Evolutionary conservation across 1,140 invertebrate genomes (phyloP), one percentile per base, ranked within the genome.

Genomic region (Coelopa frigida): DNA sequence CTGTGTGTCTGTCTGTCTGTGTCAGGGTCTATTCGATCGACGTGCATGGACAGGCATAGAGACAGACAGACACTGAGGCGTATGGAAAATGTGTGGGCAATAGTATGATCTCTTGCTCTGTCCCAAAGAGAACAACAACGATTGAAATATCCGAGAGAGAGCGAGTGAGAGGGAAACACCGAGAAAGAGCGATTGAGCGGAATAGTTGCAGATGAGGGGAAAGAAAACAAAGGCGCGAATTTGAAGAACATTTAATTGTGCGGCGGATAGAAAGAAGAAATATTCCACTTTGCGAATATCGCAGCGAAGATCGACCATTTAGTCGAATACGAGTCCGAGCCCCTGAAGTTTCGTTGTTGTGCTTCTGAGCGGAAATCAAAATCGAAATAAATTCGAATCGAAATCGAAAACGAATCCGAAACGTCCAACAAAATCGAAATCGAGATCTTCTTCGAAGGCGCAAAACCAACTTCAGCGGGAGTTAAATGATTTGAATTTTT

Each of bases 261-360:
- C 8, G 27, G 27, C 8, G 8, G 27, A 29, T 29, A 29, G 14
- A 29, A 14, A 29, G 27, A 29, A 29, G 27, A 29, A 29, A 14
- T n/a, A n/a, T n/a, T n/a, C n/a, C n/a, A 50, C 55, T 56, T 59
- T 59, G 61, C 59, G 45, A 64, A 64, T 64, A 64, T 57, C 53
- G 53, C 46, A 41, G 31, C 33, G 26, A 35, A 38, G 31, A 53
- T 53, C 41, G 14, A 42, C 14, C 41, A 41, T 39, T 64, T 62
- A 64, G 61, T 64, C 60, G 61, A 62, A 64, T 65, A 64, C 61
- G 61, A 64, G 61, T 57, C 61, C 61, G 61, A 64, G 57, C 61
- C 58, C 65, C 61, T 62, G 61, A 64, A 64, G 61, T 64, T 57
- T 56, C 59, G 59, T 56, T 20, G 10, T 29, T 31, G 26, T 27